A percentile compares a stretch with the other conserved stretches of the same genome.
phyloP scores from a whole-genome alignment of 2,113 vertebrate species.

The Apodemus sylvaticus region DNA sequence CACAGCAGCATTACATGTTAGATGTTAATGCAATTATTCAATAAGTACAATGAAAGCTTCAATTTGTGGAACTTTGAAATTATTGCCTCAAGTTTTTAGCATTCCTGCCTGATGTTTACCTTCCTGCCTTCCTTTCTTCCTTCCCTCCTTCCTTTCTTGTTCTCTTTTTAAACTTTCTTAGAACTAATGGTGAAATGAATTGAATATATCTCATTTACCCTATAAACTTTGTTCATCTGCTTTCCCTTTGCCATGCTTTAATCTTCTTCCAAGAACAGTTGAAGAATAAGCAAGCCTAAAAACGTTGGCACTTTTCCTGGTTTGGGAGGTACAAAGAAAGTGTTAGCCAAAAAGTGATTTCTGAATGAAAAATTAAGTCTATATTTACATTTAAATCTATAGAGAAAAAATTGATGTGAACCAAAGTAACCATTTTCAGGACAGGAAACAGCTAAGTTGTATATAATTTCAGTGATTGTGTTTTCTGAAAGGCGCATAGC shows the following conservation, averaged over 20 bases:
- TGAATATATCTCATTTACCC: slow-evolving; percentile 8
- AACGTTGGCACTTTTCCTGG: slow-evolving; percentile 68
- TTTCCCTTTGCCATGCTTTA: slow-evolving; percentile 65
- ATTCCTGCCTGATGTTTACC: neutral
- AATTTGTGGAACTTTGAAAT: slow-evolving; percentile 49
- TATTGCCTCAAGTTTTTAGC: neutral
- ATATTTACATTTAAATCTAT: slow-evolving; percentile 57
- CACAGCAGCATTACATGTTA: neutral
- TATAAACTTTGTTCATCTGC: slow-evolving; percentile 57
- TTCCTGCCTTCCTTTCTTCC: fast-evolving
- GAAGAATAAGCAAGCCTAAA: slow-evolving; percentile 67
- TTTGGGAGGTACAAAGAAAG: slow-evolving; percentile 15
- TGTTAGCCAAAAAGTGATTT: slow-evolving; percentile 59
- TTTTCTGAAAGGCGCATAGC: neutral
- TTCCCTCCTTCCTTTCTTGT: neutral
- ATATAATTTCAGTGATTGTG: slow-evolving; percentile 23
- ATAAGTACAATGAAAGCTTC: neutral
- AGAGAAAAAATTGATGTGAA: slow-evolving; percentile 58
- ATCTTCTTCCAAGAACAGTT: slow-evolving; percentile 69
- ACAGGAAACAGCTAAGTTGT: slow-evolving; percentile 54
- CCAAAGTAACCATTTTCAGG: slow-evolving; percentile 46
- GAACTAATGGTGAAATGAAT: slow-evolving; percentile 27
- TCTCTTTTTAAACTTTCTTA: slow-evolving; percentile 27
- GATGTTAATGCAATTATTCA: slow-evolving; percentile 32
- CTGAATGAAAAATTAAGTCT: slow-evolving; percentile 61